Evolutionary conservation across 1,140 invertebrate genomes (phyloP), one percentile per base, ranked within the genome.

Genomic region (Sesamia nonagrioides): DNA sequence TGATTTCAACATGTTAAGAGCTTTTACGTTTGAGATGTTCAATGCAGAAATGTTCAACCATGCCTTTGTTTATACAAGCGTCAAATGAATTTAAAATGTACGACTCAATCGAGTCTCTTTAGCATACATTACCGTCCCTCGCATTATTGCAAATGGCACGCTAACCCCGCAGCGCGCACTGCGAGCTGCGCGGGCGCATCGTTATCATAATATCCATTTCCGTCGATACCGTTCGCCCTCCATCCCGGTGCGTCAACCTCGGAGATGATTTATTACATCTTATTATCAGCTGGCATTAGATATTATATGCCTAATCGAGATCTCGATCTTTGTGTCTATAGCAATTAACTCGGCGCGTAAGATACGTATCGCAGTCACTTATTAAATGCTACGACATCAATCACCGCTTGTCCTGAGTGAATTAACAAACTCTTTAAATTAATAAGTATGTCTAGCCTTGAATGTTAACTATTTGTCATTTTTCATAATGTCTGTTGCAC

Each of bases 121-220:
- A 61, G 74, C 33, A 66, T 66, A 76, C 60, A 76, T 76, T 66
- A 66, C 40, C 60, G 74, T 52, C 74, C 74, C 74, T 66, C 74
- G 74, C 74, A 52, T 66, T 54, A 66, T 78, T 54, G 80, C 78
- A 60, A 81, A 60, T 54, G 60, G 63, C 78, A 37, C 73, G 74
- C 73, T 83, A 77, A 79, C 74, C 56, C 45, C 60, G 61, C 60
- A 37, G 21, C 33, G 45, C 40, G 8, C 60, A 50, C 60, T 42
- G 60, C 40, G n/a, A 66, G 74, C 18, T 78, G 80, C 85, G 82
- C 84, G 76, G 81, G 79, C 80, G 79, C 85, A 72, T 89, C 85
- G 83, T 89, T 92, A 91, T 92, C 89, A 83, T 88, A 87, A 91
- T 89, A 91, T 86, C 85, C 86, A 92, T 89, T 91, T 92, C 91